A percentile compares a stretch with the other conserved stretches of the same genome.
Conservation (phyloP, 2,797 vertebrate genomes). For the Poecilia velifera region DNA sequence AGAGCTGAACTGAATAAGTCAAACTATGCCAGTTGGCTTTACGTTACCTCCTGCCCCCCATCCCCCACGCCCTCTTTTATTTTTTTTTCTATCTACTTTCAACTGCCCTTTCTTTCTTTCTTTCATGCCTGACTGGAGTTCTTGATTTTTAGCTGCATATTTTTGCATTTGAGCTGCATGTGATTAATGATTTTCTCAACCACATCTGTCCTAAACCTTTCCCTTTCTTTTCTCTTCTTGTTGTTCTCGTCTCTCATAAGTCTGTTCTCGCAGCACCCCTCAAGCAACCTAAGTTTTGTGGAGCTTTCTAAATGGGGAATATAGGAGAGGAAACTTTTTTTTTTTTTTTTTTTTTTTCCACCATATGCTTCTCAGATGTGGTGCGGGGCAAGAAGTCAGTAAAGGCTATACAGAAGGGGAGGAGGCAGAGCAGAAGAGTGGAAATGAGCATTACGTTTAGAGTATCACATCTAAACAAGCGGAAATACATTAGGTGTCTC, state of each 20-base stretch:
- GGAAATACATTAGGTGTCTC: conserved; percentile 39
- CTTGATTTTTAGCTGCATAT: conserved; percentile 37
- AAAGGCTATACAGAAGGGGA: conserved; percentile 39
- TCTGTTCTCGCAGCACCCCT: conserved; percentile 47
- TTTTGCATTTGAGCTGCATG: conserved; percentile 24
- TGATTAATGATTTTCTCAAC: conserved; percentile 29
- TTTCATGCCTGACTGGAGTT: conserved; percentile 27
- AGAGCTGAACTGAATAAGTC: conserved; percentile 76
- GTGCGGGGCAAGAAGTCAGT: conserved; percentile 57
- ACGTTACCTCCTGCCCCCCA: conserved; percentile 65
- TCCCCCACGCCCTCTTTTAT: conserved; percentile 39
- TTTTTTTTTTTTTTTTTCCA: conserved; percentile 41
- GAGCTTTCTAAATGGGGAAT: conserved; percentile 72
- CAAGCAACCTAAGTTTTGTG: conserved; percentile 55
- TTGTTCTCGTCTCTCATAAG: conserved; percentile 22
- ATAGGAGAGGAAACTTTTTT: conserved; percentile 81
- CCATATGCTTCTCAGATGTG: conserved; percentile 81
- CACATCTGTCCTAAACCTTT: conserved; percentile 24
- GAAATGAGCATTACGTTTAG: conserved; percentile 23
- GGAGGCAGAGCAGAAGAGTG: conserved; percentile 28
- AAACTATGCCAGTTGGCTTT: conserved; percentile 79
- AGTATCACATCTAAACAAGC: conserved; percentile 46
- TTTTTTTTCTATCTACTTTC: conserved; percentile 48
- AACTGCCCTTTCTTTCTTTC: conserved; percentile 30
- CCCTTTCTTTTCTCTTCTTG: conserved; percentile 18